A percentile compares a stretch with the other conserved stretches of the same genome.
phyloP scores from a whole-genome alignment of 2,113 vertebrate species.

The Pardalotus punctatus region DNA sequence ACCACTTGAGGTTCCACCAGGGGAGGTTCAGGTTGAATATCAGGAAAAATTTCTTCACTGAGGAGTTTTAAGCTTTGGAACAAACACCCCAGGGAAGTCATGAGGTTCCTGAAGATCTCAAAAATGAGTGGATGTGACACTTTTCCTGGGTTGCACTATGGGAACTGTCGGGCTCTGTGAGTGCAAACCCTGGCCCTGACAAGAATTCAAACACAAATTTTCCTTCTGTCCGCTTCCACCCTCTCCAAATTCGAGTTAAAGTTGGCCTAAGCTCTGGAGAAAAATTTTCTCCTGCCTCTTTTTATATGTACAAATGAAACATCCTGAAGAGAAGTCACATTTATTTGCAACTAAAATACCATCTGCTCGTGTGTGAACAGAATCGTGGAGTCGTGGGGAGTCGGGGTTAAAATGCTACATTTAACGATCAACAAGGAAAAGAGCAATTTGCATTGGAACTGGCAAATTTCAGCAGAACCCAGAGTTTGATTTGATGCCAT shows the following conservation, averaged over 20 bases:
- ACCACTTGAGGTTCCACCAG: background rate
- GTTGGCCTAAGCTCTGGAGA: background rate
- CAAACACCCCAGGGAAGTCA: background rate
- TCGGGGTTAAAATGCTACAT: background rate
- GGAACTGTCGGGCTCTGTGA: background rate
- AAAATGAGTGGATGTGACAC: background rate
- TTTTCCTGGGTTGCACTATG: background rate
- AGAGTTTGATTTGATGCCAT: background rate
- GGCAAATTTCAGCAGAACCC: background rate
- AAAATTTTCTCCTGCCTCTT: background rate
- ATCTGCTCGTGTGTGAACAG: background rate
- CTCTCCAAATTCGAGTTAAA: background rate
- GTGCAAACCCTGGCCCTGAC: accelerated
- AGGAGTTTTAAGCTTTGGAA: background rate
- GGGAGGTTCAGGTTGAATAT: background rate
- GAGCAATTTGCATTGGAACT: background rate
- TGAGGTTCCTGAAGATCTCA: background rate
- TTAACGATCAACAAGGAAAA: slow-evolving; percentile 20
- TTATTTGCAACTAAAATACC: background rate
- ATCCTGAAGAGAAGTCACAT: background rate
- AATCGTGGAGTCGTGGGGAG: background rate
- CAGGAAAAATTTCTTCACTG: background rate
- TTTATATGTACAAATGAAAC: background rate
- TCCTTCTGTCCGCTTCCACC: background rate
- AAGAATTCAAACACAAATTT: background rate